Evolutionary conservation across 2,888 invertebrate species (phyloP).

Genomic region (Copidosoma aretas): DNA sequence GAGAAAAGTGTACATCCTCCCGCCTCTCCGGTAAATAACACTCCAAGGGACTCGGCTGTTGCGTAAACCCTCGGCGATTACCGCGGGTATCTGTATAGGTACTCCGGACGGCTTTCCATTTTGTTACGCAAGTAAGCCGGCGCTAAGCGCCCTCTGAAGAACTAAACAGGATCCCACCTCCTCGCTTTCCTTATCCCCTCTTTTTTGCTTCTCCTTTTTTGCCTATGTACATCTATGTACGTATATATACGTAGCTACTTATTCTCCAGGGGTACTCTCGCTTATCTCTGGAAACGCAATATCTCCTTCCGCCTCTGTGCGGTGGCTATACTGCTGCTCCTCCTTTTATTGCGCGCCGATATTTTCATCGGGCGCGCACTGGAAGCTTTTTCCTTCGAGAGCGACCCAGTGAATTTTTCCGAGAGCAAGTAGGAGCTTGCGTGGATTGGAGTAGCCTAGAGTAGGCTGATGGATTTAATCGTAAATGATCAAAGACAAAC

Average conservation of each 20-base stretch:
- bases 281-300: slow-evolving; percentile 26
- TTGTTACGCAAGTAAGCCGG: slow-evolving; percentile 45
- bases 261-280: no score
- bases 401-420: no score
- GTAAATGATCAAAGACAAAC: no score
- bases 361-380: no score
- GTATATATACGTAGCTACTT: neutral
- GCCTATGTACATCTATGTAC: no score
- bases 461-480: no score
- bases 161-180: neutral
- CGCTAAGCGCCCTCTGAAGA: slow-evolving; percentile 47
- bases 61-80: neutral
- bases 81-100: neutral
- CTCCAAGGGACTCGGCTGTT: neutral
- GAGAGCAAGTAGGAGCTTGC: no score
- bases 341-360: neutral
- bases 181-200: neutral
- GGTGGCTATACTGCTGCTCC: neutral
- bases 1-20: neutral
- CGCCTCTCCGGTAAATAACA: slow-evolving; percentile 1
- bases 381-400: no score
- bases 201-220: slow-evolving; percentile 6
- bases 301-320: neutral
- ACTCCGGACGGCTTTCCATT: slow-evolving; percentile 5
- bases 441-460: no score